Evolutionary conservation across 2,888 invertebrate species (phyloP).

Genomic region (Mactromeris polynyma): DNA sequence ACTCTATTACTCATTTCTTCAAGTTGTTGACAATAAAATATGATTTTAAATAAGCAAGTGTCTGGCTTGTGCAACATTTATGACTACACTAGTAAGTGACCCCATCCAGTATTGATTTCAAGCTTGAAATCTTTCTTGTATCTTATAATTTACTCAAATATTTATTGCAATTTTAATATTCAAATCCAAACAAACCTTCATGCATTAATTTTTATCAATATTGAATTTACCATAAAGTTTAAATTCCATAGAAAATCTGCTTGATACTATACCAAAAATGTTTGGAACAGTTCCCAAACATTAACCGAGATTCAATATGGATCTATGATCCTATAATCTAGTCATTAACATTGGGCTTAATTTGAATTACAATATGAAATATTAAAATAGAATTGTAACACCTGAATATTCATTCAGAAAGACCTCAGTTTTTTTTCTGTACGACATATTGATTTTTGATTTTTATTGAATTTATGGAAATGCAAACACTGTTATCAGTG

Average conservation of each 20-base stretch:
- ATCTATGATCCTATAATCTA: neutral
- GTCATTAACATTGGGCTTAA: neutral
- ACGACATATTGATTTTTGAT: constrained; percentile 28
- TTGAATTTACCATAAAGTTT: neutral
- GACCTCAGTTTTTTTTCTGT: neutral
- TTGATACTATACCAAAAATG: constrained; percentile 7
- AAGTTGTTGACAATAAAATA: no score
- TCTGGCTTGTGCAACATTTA: no score
- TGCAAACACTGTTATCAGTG: constrained; percentile 48
- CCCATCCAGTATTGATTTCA: no score
- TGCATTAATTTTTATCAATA: neutral
- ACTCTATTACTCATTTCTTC: no score
- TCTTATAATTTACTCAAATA: neutral
- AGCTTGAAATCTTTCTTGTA: neutral
- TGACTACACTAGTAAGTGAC: no score
- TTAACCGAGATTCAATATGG: neutral
- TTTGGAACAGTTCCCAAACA: constrained; percentile 15
- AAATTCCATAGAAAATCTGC: neutral
- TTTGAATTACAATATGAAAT: neutral
- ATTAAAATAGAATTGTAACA: neutral
- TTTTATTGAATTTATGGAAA: constrained; percentile 25
- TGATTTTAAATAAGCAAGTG: no score
- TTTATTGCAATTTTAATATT: neutral
- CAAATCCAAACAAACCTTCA: neutral
- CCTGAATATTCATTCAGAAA: neutral